Percentiles rank a stretch among this genome's conserved stretches.
Conservation (phyloP, 2,888 invertebrate species). For the Gymnocheta viridis region DNA sequence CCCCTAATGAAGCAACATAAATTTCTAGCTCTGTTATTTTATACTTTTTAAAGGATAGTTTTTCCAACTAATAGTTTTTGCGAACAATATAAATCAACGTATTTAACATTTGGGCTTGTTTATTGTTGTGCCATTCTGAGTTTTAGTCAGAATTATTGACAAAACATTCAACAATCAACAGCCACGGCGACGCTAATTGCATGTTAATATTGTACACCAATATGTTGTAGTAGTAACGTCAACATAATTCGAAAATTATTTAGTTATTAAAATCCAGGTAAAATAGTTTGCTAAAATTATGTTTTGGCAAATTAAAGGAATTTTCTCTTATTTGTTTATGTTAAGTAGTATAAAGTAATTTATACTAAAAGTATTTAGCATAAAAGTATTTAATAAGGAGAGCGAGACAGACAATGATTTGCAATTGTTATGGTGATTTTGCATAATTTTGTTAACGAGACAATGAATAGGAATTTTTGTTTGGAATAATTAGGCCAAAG, state of each 20-base stretch:
- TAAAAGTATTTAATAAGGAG: neutral
- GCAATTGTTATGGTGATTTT: slow-evolving; percentile 44
- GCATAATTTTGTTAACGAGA: slow-evolving; percentile 36
- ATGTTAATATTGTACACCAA: slow-evolving; percentile 72
- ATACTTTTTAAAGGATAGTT: slow-evolving; percentile 39
- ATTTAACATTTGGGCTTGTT: slow-evolving; percentile 18
- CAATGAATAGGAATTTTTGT: slow-evolving; percentile 36
- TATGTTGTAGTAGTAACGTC: slow-evolving; percentile 33
- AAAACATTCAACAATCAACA: slow-evolving; percentile 74
- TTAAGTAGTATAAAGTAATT: slow-evolving; percentile 16
- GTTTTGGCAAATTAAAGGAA: slow-evolving; percentile 24
- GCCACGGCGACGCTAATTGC: slow-evolving; percentile 70
- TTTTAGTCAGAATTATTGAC: slow-evolving; percentile 78
- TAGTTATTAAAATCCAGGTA: slow-evolving; percentile 24
- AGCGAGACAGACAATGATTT: neutral
- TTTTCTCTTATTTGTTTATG: slow-evolving; percentile 19
- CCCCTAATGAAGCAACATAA: slow-evolving; percentile 10
- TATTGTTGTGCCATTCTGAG: slow-evolving; percentile 54
- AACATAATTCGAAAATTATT: slow-evolving; percentile 68
- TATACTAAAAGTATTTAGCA: slow-evolving; percentile 21
- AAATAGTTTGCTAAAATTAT: neutral
- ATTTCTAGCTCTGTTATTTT: neutral
- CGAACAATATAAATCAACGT: neutral
- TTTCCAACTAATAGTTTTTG: slow-evolving; percentile 11
- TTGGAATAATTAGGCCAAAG: slow-evolving; percentile 18